phyloP scores from a whole-genome alignment of 2,797 vertebrate genomes.

The Sylvia borin region DNA sequence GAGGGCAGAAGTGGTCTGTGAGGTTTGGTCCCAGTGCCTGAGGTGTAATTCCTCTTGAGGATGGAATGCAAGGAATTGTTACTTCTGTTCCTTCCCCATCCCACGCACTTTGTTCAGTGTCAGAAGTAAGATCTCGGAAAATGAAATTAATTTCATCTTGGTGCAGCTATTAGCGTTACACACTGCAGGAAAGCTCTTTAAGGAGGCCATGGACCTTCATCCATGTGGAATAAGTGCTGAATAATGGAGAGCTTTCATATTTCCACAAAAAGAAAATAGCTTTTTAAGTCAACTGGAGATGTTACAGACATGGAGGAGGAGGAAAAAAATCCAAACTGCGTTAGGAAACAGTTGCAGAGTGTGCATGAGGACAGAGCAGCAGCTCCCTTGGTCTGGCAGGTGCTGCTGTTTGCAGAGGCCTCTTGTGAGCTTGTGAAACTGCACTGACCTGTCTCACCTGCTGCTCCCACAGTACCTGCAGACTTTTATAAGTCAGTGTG shows the following conservation, averaged over 20 bases:
- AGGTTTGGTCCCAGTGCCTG: background rate
- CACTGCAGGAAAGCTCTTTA: background rate
- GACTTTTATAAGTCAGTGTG: background rate
- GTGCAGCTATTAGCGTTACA: constrained; percentile 1
- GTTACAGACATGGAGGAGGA: background rate
- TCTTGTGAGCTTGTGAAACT: background rate
- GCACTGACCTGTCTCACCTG: background rate
- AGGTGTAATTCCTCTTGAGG: background rate
- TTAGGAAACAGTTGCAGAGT: background rate
- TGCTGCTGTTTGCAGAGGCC: constrained; percentile 10
- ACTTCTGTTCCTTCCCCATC: background rate
- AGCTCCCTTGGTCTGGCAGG: background rate
- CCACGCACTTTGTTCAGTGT: background rate
- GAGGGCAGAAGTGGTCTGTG: background rate
- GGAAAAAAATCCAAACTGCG: background rate
- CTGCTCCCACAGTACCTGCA: background rate
- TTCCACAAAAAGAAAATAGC: constrained; percentile 3
- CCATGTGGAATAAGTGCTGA: constrained; percentile 46
- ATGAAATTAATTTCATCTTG: constrained; percentile 24
- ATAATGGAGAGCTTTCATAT: background rate
- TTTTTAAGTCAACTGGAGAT: constrained; percentile 20
- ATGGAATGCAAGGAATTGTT: background rate
- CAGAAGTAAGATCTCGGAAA: background rate
- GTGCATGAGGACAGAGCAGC: background rate
- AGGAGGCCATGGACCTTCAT: background rate